Percentiles rank a stretch among this genome's conserved stretches.
Conservation (phyloP, 53 echinoderm and acorn worm species). For the Luidia sarsii region DNA sequence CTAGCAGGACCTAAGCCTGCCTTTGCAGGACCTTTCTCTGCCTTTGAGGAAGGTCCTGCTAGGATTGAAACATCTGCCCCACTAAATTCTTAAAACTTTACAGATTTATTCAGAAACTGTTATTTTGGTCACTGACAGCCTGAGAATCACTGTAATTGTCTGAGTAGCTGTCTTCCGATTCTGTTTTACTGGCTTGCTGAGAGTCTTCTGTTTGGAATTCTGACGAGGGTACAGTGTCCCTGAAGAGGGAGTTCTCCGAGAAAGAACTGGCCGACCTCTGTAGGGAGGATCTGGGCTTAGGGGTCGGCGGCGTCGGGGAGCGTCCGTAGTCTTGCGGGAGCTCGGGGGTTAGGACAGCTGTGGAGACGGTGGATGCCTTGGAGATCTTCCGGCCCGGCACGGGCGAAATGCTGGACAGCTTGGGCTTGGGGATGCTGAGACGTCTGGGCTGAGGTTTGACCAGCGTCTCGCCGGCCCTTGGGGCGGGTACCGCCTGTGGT, state of each 20-base stretch:
- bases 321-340: background rate
- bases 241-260: slow-evolving; percentile 48
- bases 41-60: no score
- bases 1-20: no score
- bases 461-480: background rate
- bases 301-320: slow-evolving; percentile 53
- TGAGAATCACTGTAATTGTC: slow-evolving; percentile 62
- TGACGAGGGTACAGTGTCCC: slow-evolving; percentile 30
- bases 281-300: slow-evolving; percentile 61
- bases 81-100: no score
- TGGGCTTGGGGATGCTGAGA: slow-evolving; percentile 66
- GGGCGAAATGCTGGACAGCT: slow-evolving; percentile 74
- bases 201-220: slow-evolving; percentile 54
- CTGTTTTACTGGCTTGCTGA: slow-evolving; percentile 26
- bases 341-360: slow-evolving; percentile 22
- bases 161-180: slow-evolving; percentile 56
- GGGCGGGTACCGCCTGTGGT: background rate
- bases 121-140: slow-evolving; percentile 7
- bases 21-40: no score
- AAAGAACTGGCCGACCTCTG: slow-evolving; percentile 45
- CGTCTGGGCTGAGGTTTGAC: slow-evolving; percentile 23
- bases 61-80: no score
- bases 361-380: slow-evolving; percentile 27
- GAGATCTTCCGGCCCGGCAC: slow-evolving; percentile 49
- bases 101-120: slow-evolving; percentile 28